phyloP scores from a whole-genome alignment of 2,888 invertebrate genomes.

The Allolobophora icterica region DNA sequence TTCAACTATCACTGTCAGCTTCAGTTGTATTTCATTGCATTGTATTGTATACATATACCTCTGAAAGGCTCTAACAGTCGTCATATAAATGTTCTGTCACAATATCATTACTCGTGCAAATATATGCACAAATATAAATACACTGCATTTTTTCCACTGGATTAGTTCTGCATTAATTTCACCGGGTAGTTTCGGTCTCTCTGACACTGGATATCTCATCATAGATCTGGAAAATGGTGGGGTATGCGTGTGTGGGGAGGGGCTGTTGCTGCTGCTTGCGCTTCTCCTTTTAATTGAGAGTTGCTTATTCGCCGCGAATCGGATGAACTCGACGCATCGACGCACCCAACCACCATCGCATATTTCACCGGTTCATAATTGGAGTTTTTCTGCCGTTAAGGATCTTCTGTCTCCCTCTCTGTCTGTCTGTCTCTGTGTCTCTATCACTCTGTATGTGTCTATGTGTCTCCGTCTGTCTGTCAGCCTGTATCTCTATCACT shows the following conservation, averaged over 20 bases:
- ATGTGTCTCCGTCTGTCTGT: background rate
- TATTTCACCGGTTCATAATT: constrained; percentile 17
- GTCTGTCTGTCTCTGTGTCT: background rate
- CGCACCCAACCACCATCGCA: background rate
- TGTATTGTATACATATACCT: no score
- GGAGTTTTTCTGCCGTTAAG: background rate
- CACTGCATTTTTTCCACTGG: no score
- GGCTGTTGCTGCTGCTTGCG: background rate
- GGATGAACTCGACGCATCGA: background rate
- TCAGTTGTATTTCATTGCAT: no score
- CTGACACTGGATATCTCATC: no score
- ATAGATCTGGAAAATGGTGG: no score
- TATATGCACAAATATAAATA: no score
- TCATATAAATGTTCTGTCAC: no score
- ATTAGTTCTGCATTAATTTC: no score
- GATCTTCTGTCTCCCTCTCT: background rate
- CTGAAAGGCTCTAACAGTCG: no score
- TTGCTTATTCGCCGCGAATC: background rate
- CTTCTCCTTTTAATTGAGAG: background rate
- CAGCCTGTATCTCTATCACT: background rate
- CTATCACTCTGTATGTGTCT: background rate
- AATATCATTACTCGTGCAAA: no score
- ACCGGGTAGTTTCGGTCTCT: no score
- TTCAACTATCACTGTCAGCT: no score
- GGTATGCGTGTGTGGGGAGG: background rate